These are phyloP conservation scores for Hesperophylax magnus DNA, from an alignment of 1,140 invertebrate species.

Conservation along the genomic window DNA sequence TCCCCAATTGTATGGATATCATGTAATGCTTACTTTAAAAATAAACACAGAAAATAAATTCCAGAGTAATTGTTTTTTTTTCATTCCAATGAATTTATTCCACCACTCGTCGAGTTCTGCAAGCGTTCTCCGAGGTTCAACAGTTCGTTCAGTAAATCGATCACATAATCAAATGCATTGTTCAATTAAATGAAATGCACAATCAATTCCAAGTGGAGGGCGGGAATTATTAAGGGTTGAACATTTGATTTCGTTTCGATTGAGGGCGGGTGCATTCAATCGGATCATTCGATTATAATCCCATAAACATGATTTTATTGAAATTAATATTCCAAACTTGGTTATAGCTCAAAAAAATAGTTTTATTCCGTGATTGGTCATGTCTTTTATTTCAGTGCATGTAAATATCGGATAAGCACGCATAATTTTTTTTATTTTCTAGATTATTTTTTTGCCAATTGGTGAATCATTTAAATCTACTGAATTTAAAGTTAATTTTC, in stretches of 20 bases:
- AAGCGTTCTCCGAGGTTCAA: background rate
- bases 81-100: background rate
- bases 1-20: too few relatives aligned
- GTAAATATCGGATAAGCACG: too few relatives aligned
- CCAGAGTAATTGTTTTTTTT: too few relatives aligned
- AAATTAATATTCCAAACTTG: background rate
- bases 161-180: conserved; percentile 28
- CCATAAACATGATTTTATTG: conserved; percentile 6
- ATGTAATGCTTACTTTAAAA: too few relatives aligned
- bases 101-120: background rate
- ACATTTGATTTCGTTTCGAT: conserved; percentile 26
- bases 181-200: conserved; percentile 36
- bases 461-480: too few relatives aligned
- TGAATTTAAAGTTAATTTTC: too few relatives aligned
- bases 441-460: too few relatives aligned
- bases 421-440: too few relatives aligned
- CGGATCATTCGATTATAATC: conserved; percentile 27
- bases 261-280: conserved; percentile 21
- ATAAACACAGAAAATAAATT: too few relatives aligned
- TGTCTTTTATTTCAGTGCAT: too few relatives aligned
- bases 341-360: too few relatives aligned
- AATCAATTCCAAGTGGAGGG: conserved; percentile 21
- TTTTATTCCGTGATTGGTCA: too few relatives aligned
- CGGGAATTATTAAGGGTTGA: background rate
- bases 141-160: conserved; percentile 6